These are phyloP conservation scores for Drosophila fuyamai DNA, from an alignment of 1,140 invertebrate species.

Conservation along the genomic window DNA sequence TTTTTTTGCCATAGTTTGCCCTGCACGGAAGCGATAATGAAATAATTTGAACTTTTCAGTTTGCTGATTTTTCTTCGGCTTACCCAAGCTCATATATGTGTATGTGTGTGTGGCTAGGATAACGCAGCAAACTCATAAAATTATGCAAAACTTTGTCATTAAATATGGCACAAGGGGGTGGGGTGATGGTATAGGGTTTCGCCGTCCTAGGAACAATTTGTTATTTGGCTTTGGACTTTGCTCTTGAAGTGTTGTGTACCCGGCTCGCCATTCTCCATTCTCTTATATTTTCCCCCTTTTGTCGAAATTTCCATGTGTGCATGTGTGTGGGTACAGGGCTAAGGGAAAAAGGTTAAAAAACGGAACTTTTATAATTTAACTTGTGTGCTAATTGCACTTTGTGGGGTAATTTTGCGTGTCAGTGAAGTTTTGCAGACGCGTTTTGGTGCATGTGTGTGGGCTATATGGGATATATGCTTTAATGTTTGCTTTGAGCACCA, in stretches of 20 bases:
- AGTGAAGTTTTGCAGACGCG: conserved; percentile 64
- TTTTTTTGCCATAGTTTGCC: conserved; percentile 30
- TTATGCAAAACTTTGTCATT: conserved; percentile 82
- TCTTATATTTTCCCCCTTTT: conserved; percentile 2
- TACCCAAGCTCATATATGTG: conserved; percentile 26
- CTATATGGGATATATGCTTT: conserved; percentile 29
- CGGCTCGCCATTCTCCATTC: conserved; percentile 9
- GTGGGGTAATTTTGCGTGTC: conserved; percentile 75
- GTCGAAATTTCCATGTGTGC: conserved; percentile 13
- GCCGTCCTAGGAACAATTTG: conserved; percentile 61
- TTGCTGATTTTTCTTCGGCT: conserved; percentile 65
- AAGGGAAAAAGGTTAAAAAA: conserved; percentile 54
- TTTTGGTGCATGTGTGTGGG: conserved; percentile 28
- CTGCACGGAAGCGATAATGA: conserved; percentile 77
- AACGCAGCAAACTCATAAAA: conserved; percentile 74
- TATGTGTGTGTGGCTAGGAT: conserved; percentile 29
- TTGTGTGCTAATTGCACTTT: conserved; percentile 78
- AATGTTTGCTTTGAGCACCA: conserved; percentile 44
- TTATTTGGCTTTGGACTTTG: conserved; percentile 78
- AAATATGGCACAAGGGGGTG: conserved; percentile 59
- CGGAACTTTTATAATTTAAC: conserved; percentile 76
- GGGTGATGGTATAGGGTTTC: neutral
- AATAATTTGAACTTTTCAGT: conserved; percentile 77
- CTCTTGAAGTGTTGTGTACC: conserved; percentile 70
- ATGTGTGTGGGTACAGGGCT: conserved; percentile 3